Evolutionary conservation across 2,888 invertebrate species (phyloP).

Genomic region (Oxyteleia sp.): DNA sequence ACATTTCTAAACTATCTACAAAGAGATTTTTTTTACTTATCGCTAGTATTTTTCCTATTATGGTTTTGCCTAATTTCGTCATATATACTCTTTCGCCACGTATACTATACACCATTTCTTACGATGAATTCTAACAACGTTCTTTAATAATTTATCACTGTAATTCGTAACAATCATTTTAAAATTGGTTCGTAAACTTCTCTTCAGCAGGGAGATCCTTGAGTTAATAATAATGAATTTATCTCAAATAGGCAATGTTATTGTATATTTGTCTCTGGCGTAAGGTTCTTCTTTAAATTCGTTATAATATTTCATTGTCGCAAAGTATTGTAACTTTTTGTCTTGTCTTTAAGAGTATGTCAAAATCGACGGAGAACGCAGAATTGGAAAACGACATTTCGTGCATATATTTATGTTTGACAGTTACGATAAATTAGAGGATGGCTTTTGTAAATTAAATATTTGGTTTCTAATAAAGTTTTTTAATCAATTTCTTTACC

Average conservation of each 20-base stretch:
- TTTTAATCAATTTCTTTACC: no score
- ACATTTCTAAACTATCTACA: slow-evolving; percentile 54
- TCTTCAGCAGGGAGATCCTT: slow-evolving; percentile 10
- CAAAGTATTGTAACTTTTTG: slow-evolving; percentile 47
- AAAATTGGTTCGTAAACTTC: slow-evolving; percentile 25
- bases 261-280: slow-evolving; percentile 54
- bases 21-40: slow-evolving; percentile 29
- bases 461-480: no score
- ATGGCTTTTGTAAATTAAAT: no score
- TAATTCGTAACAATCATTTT: slow-evolving; percentile 40
- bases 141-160: slow-evolving; percentile 19
- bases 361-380: no score
- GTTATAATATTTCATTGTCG: slow-evolving; percentile 53
- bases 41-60: slow-evolving; percentile 27
- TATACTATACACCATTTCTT: slow-evolving; percentile 27
- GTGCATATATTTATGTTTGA: no score
- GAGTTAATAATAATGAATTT: slow-evolving; percentile 44
- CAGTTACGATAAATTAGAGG: no score
- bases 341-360: no score
- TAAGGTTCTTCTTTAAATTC: slow-evolving; percentile 57
- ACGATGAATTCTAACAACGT: slow-evolving; percentile 20
- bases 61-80: slow-evolving; percentile 23
- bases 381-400: no score
- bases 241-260: slow-evolving; percentile 57
- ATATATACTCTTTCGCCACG: slow-evolving; percentile 35